Conservation (phyloP, 2,113 vertebrate species). For the Sinocyclocheilus anshuiensis region DNA sequence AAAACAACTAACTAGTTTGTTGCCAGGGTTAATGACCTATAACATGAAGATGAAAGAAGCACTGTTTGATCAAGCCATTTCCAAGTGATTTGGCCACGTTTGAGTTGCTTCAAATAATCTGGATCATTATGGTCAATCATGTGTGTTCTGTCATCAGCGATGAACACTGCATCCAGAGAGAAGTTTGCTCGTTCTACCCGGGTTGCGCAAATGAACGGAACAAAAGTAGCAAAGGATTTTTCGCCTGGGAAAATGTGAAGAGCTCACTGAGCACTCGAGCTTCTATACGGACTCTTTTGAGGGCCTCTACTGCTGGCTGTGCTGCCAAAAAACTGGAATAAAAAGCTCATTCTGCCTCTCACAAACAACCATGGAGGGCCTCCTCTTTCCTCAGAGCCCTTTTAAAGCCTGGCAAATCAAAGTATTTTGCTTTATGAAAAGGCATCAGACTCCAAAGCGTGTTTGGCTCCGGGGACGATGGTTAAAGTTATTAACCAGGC, state of each 20-base stretch:
- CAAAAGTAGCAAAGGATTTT: slow-evolving; percentile 68
- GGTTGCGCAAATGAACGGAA: slow-evolving; percentile 66
- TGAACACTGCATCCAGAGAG: slow-evolving; percentile 32
- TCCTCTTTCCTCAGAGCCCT: slow-evolving; percentile 55
- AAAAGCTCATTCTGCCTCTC: slow-evolving; percentile 74
- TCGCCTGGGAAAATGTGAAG: slow-evolving; percentile 72
- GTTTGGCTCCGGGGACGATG: slow-evolving; percentile 53
- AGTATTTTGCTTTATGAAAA: slow-evolving; percentile 67
- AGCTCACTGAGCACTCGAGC: slow-evolving; percentile 65
- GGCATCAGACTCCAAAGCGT: slow-evolving; percentile 61
- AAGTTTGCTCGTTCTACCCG: slow-evolving; percentile 34
- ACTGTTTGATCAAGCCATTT: slow-evolving; percentile 20
- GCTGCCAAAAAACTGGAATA: slow-evolving; percentile 71
- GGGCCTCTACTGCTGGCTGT: slow-evolving; percentile 58
- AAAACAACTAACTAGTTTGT: slow-evolving; percentile 36
- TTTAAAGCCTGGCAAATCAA: slow-evolving; percentile 60
- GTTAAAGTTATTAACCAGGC: slow-evolving; percentile 34
- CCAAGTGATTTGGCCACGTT: slow-evolving; percentile 28
- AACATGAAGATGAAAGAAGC: slow-evolving; percentile 30
- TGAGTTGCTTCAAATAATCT: slow-evolving; percentile 47
- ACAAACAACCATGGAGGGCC: slow-evolving; percentile 59
- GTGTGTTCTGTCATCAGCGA: slow-evolving; percentile 32
- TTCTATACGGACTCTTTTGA: slow-evolving; percentile 65
- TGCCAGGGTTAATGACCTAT: slow-evolving; percentile 44
- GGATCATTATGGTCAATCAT: slow-evolving; percentile 47